Evolutionary conservation across 2,113 vertebrate genomes (phyloP), one percentile per base, ranked within the genome.

Genomic region (Corydoras maculifer): DNA sequence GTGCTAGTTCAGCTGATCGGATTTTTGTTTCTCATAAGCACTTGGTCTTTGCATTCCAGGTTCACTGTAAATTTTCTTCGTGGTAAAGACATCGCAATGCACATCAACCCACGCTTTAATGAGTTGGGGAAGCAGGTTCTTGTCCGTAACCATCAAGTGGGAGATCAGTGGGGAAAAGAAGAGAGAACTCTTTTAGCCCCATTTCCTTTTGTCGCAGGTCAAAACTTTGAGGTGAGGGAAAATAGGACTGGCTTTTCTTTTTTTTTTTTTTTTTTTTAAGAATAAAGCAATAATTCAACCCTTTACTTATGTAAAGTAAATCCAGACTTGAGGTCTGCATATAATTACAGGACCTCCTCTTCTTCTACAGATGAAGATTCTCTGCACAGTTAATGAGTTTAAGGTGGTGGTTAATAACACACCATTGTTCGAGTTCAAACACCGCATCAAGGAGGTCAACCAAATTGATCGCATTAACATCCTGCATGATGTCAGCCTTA

Each of bases 11-110:
- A 25, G 18, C 2, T 25, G 18, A 25, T 25, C 18, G 2, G 18
- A 25, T 25, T 25, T 25, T 25, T 1, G 18, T 25, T 25, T 25
- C 18, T 25, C 18, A 25, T 25, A 25, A 25, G 18, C 18, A 25
- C 18, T 25, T 25, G 18, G 18, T 25, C 18, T 25, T 25, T 25
- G 18, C 18, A 25, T 25, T 25, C 2, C 76, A 91, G 90, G 88
- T 89, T 91, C 79, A 90, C 89, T 0, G 76, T 91, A 54, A 89
- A 91, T 81, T 89, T 91, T 50, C 84, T 88, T 65, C 86, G 84
- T 67, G 90, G 89, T 62, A 88, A 87, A 8, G 88, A 91, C 77
- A 91, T 91, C 7, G 87, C 87, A 35, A 80, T 91, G 48, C 90
- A 91, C 76, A 83, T 90, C 77, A 91, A 91, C 83, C 87, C 89